A percentile compares a stretch with the other conserved stretches of the same genome.
Evolutionary conservation across 2,888 invertebrate genomes (phyloP).

Genomic region (Proisotoma minuta): DNA sequence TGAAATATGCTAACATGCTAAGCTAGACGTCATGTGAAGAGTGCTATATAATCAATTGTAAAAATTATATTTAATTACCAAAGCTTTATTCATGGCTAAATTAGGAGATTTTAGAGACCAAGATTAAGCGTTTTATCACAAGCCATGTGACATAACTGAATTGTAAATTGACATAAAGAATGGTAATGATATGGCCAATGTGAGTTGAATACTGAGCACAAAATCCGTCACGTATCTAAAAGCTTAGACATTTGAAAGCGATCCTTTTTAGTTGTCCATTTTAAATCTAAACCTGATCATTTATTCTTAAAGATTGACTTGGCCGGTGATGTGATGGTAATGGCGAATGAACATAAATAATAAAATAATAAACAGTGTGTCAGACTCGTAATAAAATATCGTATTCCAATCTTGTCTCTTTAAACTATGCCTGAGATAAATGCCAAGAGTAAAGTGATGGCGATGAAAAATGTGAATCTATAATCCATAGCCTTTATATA

Average conservation of each 20-base stretch:
- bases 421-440: constrained; percentile 8
- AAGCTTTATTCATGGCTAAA: too few species aligned
- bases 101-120: too few species aligned
- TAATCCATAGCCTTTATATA: constrained; percentile 16
- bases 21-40: too few species aligned
- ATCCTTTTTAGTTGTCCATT: background rate
- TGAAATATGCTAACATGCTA: too few species aligned
- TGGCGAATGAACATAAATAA: constrained; percentile 9
- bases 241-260: too few species aligned
- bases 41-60: too few species aligned
- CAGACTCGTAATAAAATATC: constrained; percentile 14
- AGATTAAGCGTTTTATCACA: too few species aligned
- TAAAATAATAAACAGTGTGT: constrained; percentile 12
- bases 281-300: background rate
- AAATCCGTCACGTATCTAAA: background rate
- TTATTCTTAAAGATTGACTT: background rate
- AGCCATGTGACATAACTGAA: background rate
- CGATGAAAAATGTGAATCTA: constrained; percentile 26
- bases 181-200: background rate
- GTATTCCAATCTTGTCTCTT: constrained; percentile 19
- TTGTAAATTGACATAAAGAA: constrained; percentile 3
- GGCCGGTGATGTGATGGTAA: background rate
- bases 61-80: too few species aligned
- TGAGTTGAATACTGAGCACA: background rate
- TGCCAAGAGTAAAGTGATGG: constrained; percentile 14